Conservation (phyloP, 2,113 vertebrate species). For the Proteles cristata region DNA sequence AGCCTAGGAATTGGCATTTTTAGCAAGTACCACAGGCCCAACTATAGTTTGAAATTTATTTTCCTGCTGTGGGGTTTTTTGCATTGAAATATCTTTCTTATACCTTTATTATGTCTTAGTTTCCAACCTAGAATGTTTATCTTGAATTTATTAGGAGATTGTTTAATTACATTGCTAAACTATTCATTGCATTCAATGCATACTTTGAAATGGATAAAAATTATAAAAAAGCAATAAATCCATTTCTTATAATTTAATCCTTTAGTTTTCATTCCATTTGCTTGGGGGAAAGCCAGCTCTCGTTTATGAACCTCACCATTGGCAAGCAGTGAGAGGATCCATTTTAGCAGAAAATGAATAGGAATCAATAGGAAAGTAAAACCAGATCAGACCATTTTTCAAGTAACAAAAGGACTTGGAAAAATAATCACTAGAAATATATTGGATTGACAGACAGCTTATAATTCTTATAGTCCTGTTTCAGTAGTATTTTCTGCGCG, state of each 20-base stretch:
- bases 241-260: conserved; percentile 9
- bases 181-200: neutral
- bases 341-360: neutral
- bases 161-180: conserved; percentile 31
- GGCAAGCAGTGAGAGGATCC: neutral
- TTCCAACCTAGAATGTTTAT: conserved; percentile 1
- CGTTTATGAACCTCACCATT: neutral
- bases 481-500: neutral
- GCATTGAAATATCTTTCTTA: conserved; percentile 1
- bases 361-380: conserved; percentile 6
- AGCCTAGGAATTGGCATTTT: neutral
- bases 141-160: conserved; percentile 32
- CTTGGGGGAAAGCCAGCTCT: neutral
- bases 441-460: neutral
- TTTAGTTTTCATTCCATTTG: conserved; percentile 32
- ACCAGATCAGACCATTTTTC: conserved; percentile 16
- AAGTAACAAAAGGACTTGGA: neutral
- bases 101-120: neutral
- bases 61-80: neutral
- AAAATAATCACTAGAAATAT: neutral
- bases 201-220: conserved; percentile 44
- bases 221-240: conserved; percentile 24
- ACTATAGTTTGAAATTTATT: neutral
- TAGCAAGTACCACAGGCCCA: neutral
- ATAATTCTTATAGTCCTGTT: neutral